Base-by-base conservation (phyloP, 2,113 vertebrate genomes). In the Tichodroma muraria region DNA sequence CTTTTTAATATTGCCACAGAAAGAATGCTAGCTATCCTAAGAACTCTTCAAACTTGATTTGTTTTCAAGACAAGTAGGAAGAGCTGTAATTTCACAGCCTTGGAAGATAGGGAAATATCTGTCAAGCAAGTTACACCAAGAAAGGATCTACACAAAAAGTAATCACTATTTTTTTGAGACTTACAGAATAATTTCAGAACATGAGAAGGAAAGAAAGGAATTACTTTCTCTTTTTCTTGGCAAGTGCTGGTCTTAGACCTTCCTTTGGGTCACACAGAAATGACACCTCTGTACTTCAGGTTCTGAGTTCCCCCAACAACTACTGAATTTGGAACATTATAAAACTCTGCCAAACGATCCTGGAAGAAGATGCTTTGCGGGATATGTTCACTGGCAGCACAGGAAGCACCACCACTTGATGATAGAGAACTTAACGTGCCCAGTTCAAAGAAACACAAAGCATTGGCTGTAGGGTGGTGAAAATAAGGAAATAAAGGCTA, bases 401-500 rank as follows among this genome's bases (percentile, higher is more conserved):
- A 6, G 24, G 17, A n/a, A 77, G 5, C 0, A 2, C 9, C 44
- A 68, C 8, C 4, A n/a, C 59, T 49, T 35, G 16, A 44, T 53
- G 13, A 25, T 4, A 1, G 13, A 57, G 75, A 86, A 68, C 10
- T 8, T 38, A 22, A 5, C 0, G 0, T 11, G 12, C 8, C 15
- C 28, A 37, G 0, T 23, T 64, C 10, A 22, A 57, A 75, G 31
- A 81, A 60, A 56, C 14, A 44, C 4, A 38, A 64, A 69, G 20
- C 13, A 8, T 1, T 50, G 16, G 6, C 44, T 64, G 7, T 16
- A 77, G 38, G 44, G 7, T n/a, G 22, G 5, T 10, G 13, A 72
- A 38, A 22, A 60, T 15, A 4, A 31, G 13, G 33, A 69, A 85
- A 24, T 19, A 33, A 59, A 5, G 25, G 22, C 16, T 63, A 16